Conservation (phyloP, 2,113 vertebrate genomes). For the Desmodus rotundus region DNA sequence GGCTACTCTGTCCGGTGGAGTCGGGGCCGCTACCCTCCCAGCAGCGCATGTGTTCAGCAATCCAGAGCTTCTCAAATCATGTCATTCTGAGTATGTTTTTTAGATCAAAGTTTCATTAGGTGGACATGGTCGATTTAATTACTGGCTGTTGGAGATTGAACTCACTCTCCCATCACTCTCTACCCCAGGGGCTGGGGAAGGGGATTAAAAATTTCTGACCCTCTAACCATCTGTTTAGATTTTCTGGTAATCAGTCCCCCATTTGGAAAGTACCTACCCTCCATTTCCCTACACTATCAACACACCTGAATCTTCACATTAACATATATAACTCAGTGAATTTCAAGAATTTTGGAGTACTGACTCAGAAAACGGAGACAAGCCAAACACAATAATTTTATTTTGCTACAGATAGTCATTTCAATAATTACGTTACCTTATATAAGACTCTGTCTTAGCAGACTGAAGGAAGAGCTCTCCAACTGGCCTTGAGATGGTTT, state of each 20-base stretch:
- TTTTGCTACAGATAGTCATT: neutral
- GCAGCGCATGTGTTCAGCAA: neutral
- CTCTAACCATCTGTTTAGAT: neutral
- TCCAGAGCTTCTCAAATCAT: neutral
- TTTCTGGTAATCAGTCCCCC: neutral
- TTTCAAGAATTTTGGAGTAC: neutral
- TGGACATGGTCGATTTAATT: neutral
- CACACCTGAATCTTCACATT: neutral
- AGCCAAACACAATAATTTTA: neutral
- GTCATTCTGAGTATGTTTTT: neutral
- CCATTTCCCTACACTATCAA: too few relatives aligned
- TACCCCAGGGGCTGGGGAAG: rapidly evolving
- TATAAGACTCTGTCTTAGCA: neutral
- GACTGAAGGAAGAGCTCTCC: neutral
- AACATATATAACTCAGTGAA: neutral
- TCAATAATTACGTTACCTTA: neutral
- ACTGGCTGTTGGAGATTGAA: neutral
- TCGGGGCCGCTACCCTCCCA: rapidly evolving
- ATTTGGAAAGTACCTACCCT: neutral
- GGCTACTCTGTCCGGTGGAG: neutral
- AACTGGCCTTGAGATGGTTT: neutral
- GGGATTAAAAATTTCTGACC: neutral
- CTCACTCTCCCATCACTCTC: neutral
- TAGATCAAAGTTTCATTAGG: neutral
- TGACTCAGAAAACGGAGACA: neutral